Percentiles rank a stretch among this genome's conserved stretches.
phyloP scores from a whole-genome alignment of 2,888 invertebrate species.

The Drosophila trichaetosa region DNA sequence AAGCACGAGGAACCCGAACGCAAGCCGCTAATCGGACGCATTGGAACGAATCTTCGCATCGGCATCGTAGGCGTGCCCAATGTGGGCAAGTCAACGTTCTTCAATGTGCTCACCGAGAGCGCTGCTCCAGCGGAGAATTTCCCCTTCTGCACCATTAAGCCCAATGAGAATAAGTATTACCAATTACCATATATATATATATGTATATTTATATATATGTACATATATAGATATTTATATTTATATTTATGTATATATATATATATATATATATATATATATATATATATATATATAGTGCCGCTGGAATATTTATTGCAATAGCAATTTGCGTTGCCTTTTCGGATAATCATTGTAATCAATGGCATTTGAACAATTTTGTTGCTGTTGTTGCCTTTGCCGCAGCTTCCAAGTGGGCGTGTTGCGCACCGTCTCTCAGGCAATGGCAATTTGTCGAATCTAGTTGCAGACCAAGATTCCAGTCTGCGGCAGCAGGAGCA shows the following conservation, averaged over 20 bases:
- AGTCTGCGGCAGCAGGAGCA: constrained; percentile 4
- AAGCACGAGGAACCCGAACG: constrained; percentile 95
- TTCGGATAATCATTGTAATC: constrained; percentile 72
- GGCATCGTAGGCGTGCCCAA: constrained; percentile 97
- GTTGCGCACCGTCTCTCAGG: constrained; percentile 39
- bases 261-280: neutral
- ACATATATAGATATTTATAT: neutral
- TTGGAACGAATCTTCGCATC: constrained; percentile 97
- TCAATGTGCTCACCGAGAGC: constrained; percentile 99
- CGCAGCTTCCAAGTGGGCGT: constrained; percentile 58
- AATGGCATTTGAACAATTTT: constrained; percentile 50
- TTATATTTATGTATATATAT: neutral
- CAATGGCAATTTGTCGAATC: constrained; percentile 50
- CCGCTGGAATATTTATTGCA: constrained; percentile 15
- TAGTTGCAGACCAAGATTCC: constrained; percentile 39
- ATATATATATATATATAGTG: neutral
- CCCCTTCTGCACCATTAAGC: constrained; percentile 99
- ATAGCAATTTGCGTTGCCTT: constrained; percentile 44
- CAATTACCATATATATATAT: constrained; percentile 44
- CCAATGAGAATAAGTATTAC: constrained; percentile 99
- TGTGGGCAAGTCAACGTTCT: constrained; percentile 99
- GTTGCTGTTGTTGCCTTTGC: constrained; percentile 30
- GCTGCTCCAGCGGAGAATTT: constrained; percentile 99
- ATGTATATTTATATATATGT: neutral
- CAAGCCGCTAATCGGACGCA: constrained; percentile 96